Conservation (phyloP, 2,797 vertebrate species). For the Acridotheres tristis region DNA sequence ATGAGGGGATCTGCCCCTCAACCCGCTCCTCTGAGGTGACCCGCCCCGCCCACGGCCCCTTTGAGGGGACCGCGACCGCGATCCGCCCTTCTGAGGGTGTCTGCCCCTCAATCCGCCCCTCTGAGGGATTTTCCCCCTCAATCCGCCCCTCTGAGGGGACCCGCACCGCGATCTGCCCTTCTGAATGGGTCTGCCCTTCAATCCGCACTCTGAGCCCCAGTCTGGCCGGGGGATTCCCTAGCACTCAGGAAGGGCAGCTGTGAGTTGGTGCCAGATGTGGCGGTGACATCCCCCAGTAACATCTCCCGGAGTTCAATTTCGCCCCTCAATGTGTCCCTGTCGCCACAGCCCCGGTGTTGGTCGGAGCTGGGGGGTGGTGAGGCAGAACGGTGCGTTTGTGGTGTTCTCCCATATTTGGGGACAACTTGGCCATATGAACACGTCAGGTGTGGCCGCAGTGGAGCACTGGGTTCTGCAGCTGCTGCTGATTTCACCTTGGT, state of each 20-base stretch:
- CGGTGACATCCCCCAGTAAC: not conserved
- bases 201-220: not conserved
- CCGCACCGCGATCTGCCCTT: accelerated
- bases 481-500: not conserved
- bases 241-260: not conserved
- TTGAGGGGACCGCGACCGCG: accelerated
- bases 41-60: accelerated
- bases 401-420: accelerated
- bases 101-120: accelerated
- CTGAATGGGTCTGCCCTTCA: not conserved
- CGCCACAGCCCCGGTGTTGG: not conserved
- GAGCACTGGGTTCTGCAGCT: not conserved
- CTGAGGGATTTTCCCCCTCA: no score
- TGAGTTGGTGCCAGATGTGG: not conserved
- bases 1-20: no score
- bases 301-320: accelerated
- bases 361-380: accelerated
- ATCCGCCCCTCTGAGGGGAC: accelerated
- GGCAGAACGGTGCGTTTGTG: accelerated
- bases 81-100: accelerated
- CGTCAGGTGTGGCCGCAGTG: accelerated
- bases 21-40: no score
- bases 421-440: accelerated
- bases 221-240: no score
- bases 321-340: not conserved